Evolutionary conservation across 2,888 invertebrate species (phyloP).

Genomic region (Drosophila prolongata): DNA sequence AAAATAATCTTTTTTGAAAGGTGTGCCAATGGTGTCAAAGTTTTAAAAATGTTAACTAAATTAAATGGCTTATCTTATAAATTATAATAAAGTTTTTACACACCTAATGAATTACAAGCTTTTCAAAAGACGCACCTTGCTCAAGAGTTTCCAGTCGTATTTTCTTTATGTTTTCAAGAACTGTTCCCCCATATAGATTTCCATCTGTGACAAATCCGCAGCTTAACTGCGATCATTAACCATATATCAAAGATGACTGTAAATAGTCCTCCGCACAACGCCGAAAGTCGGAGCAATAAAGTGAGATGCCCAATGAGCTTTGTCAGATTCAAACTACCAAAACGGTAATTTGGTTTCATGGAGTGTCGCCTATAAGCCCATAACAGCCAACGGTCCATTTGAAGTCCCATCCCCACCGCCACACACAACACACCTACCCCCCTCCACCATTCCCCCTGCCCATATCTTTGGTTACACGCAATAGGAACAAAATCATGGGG

Average conservation of each 20-base stretch:
- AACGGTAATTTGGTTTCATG: constrained; percentile 67
- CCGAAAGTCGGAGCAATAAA: constrained; percentile 28
- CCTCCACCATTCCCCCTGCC: constrained; percentile 7
- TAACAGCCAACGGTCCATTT: constrained; percentile 79
- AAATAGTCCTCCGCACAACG: constrained; percentile 29
- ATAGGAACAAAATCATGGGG: constrained; percentile 34
- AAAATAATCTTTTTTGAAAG: no score
- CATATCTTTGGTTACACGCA: constrained; percentile 38
- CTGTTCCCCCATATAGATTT: constrained; percentile 16
- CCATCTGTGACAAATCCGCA: constrained; percentile 37
- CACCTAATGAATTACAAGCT: not conserved
- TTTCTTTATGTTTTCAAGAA: constrained; percentile 3
- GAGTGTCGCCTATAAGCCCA: constrained; percentile 70
- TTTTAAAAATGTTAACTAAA: no score
- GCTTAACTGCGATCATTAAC: constrained; percentile 36
- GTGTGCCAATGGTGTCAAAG: no score
- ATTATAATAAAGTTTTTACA: no score
- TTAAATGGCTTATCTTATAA: no score
- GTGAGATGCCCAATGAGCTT: constrained; percentile 51
- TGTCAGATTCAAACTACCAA: constrained; percentile 47
- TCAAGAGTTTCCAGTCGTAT: not conserved
- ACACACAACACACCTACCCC: constrained; percentile 18
- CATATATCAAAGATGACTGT: constrained; percentile 38
- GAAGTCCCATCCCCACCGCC: constrained; percentile 46
- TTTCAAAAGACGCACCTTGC: constrained; percentile 7